Base-by-base conservation (phyloP, 2,797 vertebrate species). In the Scarus forsteni region DNA sequence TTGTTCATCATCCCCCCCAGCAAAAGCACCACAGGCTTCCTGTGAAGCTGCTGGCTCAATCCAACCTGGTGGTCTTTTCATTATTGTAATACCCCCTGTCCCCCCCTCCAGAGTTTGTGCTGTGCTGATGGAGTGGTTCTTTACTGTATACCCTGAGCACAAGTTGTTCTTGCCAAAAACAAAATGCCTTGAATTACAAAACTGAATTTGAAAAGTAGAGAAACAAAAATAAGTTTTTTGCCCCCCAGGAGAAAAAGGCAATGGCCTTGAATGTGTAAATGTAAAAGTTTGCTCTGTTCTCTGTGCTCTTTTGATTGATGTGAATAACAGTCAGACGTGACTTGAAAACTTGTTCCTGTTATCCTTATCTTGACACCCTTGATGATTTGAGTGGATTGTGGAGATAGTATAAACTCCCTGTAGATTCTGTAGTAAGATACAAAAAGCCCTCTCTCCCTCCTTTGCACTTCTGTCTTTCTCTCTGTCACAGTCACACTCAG, bases 61-160 rank as follows among this genome's bases (percentile, higher is more conserved):
- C 84, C 81, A 84, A 90, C 84, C 70, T 73, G 88, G 86, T 91
- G 89, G 85, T 87, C 90, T 69, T 59, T 53, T 80, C 71, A 79
- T 80, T 78, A 81, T 87, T 87, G 75, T 85, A 75, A 81, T 58
- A 55, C 72, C 75, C 38, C 27, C 27, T 4, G 4, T 4, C 27
- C 27, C 27, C 27, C 27, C 27, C 58, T 76, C 73, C 16, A 68
- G 75, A 84, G 80, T 74, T 75, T 87, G 80, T 58, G 62, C 74
- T 86, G 85, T 73, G 82, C 85, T 86, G 88, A 84, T 75, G 57
- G 18, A 81, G 71, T 50, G 50, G 51, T 55, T 75, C 60, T 65
- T 70, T 60, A 70, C 85, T 80, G 75, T 79, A 73, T 73, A 49
- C 19, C 54, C 63, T 14, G 15, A 66, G 34, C 27, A 27, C 69